Conservation (phyloP, 1,140 invertebrate species). For the Anastatus disparis region DNA sequence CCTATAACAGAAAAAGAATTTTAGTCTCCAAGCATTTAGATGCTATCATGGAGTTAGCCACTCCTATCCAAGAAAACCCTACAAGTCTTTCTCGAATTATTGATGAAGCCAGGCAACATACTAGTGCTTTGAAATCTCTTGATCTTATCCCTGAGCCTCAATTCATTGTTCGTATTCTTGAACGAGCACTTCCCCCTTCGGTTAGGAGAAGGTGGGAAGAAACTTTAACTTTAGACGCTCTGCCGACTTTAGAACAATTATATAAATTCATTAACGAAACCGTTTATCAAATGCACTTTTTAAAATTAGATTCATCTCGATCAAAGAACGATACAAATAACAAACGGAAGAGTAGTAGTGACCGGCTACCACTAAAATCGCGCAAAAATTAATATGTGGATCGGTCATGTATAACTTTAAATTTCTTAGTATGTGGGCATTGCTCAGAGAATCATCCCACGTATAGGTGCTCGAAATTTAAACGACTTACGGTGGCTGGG, state of each 20-base stretch:
- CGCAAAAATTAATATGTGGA: too few species aligned
- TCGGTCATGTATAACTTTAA: too few species aligned
- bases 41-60: conserved; percentile 34
- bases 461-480: too few species aligned
- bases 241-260: conserved; percentile 29
- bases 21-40: conserved; percentile 38
- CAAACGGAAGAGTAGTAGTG: too few species aligned
- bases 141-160: background rate
- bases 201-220: conserved; percentile 39
- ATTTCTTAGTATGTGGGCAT: too few species aligned
- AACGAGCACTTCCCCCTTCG: conserved; percentile 28
- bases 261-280: conserved; percentile 29
- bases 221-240: conserved; percentile 13
- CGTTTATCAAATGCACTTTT: conserved; percentile 9
- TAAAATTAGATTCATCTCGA: too few species aligned
- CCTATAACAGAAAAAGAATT: conserved; percentile 41
- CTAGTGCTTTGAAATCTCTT: conserved; percentile 26
- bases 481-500: too few species aligned
- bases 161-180: conserved; percentile 34
- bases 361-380: too few species aligned
- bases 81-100: conserved; percentile 11
- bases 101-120: conserved; percentile 29
- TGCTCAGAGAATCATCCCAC: too few species aligned
- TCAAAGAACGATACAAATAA: background rate
- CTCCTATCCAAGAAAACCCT: background rate